Evolutionary conservation across 2,888 invertebrate genomes (phyloP), one percentile per base, ranked within the genome.

Genomic region (Anaspis maculata): DNA sequence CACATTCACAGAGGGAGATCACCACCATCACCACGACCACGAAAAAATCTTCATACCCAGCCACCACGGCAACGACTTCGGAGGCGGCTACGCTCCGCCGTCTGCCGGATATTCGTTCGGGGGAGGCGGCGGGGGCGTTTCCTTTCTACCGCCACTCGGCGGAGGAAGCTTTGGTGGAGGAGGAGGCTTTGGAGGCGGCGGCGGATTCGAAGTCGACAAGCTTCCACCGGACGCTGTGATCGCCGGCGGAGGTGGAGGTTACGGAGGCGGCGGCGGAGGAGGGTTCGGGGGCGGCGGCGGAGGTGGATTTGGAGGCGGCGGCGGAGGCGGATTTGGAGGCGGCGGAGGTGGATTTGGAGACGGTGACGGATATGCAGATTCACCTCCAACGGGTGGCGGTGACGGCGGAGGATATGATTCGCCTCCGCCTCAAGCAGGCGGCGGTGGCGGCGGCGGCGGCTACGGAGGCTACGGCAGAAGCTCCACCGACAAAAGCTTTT

Each of bases 201-300:
- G 24, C 4, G 19, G 21, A n/a, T 15, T 32, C n/a, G 27, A 27
- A 9, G 24, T 34, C 9, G 34, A 34, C 16, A 30, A 35, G 15
- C 15, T 32, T 16, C 37, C 32, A 15, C 37, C 37, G 9, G 27
- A 28, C 24, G 36, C 32, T 12, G 25, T 24, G 15, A 14, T 37
- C n/a, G 32, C 33, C 6, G 16, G 19, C 5, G 33, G 30, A 6
- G 10, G 13, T n/a, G 16, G 23, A 2, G 22, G 25, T 12, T 13
- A 15, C 14, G 5, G 9, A 5, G 19, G 9, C 15, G 11, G 25
- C 5, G 11, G 10, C 10, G 25, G 25, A 10, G 25, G 25, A 5
- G 10, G 25, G 19, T 19, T 19, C 19, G 19, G 19, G 9, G 19
- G 6, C 19, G 9, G 6, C 19, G 19, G 19, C 19, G 19, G 19